These are phyloP conservation scores for Drosophila pallidifrons DNA, from an alignment of 1,140 invertebrate species.

Conservation along the genomic window DNA sequence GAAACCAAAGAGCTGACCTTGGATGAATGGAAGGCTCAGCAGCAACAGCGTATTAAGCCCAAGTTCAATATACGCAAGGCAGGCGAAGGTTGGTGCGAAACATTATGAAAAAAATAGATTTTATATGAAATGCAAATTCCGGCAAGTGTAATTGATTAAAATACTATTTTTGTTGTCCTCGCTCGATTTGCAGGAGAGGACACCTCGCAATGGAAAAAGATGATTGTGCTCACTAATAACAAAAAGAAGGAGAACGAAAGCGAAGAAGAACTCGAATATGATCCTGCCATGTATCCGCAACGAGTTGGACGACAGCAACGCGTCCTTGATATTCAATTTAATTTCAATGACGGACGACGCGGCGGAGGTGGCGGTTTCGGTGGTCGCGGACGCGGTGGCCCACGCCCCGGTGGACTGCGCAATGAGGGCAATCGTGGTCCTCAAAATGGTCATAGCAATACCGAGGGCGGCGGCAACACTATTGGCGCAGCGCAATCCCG, in stretches of 20 bases:
- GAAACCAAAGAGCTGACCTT: constrained; percentile 93
- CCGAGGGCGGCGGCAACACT: constrained; percentile 38
- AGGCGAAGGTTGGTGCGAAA: constrained; percentile 89
- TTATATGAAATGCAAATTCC: not conserved
- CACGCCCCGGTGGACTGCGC: constrained; percentile 86
- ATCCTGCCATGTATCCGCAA: constrained; percentile 93
- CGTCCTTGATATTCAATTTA: constrained; percentile 94
- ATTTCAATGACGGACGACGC: constrained; percentile 93
- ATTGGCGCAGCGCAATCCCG: constrained; percentile 58
- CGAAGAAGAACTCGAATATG: constrained; percentile 89
- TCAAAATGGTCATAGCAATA: constrained; percentile 59
- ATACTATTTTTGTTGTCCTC: not conserved
- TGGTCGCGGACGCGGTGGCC: constrained; percentile 88
- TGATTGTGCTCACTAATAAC: constrained; percentile 87
- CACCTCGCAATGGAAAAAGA: constrained; percentile 96
- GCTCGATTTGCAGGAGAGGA: constrained; percentile 88
- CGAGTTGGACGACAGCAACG: constrained; percentile 95
- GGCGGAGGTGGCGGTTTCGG: constrained; percentile 88
- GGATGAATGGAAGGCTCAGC: constrained; percentile 95
- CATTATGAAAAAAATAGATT: not conserved
- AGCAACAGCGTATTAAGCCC: constrained; percentile 90
- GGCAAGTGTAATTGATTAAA: too few relatives aligned
- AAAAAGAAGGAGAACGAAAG: constrained; percentile 87
- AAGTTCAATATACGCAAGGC: constrained; percentile 96
- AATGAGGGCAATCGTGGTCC: constrained; percentile 73